These are phyloP conservation scores for Hybos culiciformis DNA, from an alignment of 2,888 invertebrate species.

Conservation along the genomic window DNA sequence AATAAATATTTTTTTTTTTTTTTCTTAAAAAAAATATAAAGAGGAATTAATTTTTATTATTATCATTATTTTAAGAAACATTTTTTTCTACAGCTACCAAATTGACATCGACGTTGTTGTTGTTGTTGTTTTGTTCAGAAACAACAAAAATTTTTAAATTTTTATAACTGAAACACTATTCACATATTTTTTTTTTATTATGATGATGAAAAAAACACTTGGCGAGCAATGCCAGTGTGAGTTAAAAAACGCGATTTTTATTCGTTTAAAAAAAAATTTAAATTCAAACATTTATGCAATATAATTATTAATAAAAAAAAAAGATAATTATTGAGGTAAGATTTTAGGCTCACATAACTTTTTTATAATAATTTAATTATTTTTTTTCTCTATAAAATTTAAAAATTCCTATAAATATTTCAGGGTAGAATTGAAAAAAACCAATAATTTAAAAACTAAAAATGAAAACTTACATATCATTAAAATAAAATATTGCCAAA, in stretches of 20 bases:
- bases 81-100: too few relatives aligned
- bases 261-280: slow-evolving; percentile 20
- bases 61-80: too few relatives aligned
- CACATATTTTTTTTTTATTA: slow-evolving; percentile 16
- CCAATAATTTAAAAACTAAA: not conserved
- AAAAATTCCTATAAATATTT: not conserved
- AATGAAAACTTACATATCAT: not conserved
- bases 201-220: slow-evolving; percentile 22
- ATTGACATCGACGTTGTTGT: too few relatives aligned
- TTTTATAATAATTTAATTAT: not conserved
- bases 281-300: slow-evolving; percentile 12
- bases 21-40: too few relatives aligned
- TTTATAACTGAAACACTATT: slow-evolving; percentile 7
- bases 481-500: not conserved
- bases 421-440: not conserved
- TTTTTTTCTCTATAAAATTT: not conserved
- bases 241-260: slow-evolving; percentile 31
- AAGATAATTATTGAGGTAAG: slow-evolving; percentile 28
- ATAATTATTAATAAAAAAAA: slow-evolving; percentile 16
- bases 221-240: slow-evolving; percentile 37
- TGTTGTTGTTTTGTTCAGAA: too few relatives aligned
- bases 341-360: slow-evolving; percentile 29
- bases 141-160: too few relatives aligned
- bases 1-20: too few relatives aligned
- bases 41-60: too few relatives aligned